Percentiles rank a stretch among this genome's conserved stretches.
Conservation (phyloP, 2,888 invertebrate genomes). For the Hirtodrosophila alboralis region DNA sequence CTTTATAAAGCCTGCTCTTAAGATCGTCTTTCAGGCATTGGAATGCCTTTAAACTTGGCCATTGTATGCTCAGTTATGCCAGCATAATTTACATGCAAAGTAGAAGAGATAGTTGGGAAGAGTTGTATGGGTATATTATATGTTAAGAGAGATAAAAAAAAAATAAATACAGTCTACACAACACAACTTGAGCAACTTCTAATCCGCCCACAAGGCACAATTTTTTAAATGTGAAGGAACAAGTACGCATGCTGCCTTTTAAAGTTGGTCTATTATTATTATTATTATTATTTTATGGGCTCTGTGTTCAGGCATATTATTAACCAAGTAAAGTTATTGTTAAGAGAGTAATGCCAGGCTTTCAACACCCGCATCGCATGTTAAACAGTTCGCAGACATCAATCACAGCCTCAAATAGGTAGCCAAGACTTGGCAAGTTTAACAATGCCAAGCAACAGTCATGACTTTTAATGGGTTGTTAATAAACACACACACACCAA, state of each 20-base stretch:
- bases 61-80: slow-evolving; percentile 6
- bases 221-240: slow-evolving; percentile 51
- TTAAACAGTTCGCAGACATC: slow-evolving; percentile 60
- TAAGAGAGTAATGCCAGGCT: slow-evolving; percentile 50
- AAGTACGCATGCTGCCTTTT: slow-evolving; percentile 42
- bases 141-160: slow-evolving; percentile 10
- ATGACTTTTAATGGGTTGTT: slow-evolving; percentile 80
- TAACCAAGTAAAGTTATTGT: slow-evolving; percentile 44
- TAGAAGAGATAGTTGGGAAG: slow-evolving; percentile 1
- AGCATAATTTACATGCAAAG: not conserved
- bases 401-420: slow-evolving; percentile 71
- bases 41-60: slow-evolving; percentile 29
- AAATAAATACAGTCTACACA: too few relatives aligned
- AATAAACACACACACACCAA: slow-evolving; percentile 52
- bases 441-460: slow-evolving; percentile 78
- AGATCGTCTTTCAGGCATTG: slow-evolving; percentile 1
- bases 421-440: slow-evolving; percentile 18
- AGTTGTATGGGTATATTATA: not conserved
- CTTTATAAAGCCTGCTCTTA: not conserved
- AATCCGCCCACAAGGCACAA: slow-evolving; percentile 49
- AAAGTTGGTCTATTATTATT: slow-evolving; percentile 59
- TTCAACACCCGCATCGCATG: slow-evolving; percentile 74
- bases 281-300: slow-evolving; percentile 10
- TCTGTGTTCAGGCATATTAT: slow-evolving; percentile 48
- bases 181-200: slow-evolving; percentile 14